Percentiles rank a stretch among this genome's conserved stretches.
These are phyloP conservation scores for Dasyprocta punctata DNA, from an alignment of 2,113 vertebrate species.

Conservation along the genomic window DNA sequence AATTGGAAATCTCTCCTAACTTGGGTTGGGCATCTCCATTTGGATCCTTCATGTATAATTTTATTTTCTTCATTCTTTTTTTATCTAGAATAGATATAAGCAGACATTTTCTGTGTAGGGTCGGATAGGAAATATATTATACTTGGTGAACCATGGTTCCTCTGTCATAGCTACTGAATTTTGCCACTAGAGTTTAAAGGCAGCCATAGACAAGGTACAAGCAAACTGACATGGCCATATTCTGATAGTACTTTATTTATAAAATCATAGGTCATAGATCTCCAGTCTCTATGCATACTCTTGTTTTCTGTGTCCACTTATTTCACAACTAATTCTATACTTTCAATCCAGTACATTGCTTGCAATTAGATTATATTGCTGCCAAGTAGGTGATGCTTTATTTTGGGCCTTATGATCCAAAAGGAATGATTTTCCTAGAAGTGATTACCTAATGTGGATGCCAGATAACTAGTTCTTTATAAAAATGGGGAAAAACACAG, in stretches of 20 bases:
- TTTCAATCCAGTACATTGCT: neutral
- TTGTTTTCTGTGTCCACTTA: neutral
- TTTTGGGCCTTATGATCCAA: neutral
- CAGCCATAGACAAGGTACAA: neutral
- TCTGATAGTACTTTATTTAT: neutral
- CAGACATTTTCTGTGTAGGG: neutral
- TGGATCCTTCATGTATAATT: neutral
- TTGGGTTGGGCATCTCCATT: neutral
- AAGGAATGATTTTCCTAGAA: neutral
- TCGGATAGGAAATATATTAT: neutral
- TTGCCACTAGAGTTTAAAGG: neutral
- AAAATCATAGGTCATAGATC: neutral
- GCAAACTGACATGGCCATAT: neutral
- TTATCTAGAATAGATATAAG: neutral
- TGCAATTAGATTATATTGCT: neutral
- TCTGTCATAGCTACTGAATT: neutral
- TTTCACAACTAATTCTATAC: neutral
- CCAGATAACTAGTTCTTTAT: neutral
- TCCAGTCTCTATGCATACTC: neutral
- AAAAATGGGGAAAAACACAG: neutral
- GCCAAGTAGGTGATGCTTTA: neutral
- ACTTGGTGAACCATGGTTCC: neutral
- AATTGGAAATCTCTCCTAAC: neutral
- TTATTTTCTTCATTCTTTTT: too few species aligned
- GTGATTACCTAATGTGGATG: neutral